A percentile compares a stretch with the other conserved stretches of the same genome.
phyloP scores from a whole-genome alignment of 2,113 vertebrate species.

The Antigone vipio region DNA sequence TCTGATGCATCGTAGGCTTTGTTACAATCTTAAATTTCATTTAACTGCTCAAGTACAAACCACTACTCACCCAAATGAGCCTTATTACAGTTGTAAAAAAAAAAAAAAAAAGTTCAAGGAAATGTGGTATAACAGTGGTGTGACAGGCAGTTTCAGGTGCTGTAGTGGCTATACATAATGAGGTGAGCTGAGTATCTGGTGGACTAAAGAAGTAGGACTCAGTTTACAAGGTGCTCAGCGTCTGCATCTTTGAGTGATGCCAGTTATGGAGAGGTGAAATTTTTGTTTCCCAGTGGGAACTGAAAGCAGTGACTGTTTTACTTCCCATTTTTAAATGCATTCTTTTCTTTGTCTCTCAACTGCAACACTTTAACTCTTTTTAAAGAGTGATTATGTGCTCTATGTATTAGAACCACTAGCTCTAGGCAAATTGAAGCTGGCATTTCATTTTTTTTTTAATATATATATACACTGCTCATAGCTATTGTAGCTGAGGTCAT shows the following conservation, averaged over 20 bases:
- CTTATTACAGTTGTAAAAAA: not conserved
- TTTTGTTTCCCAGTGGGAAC: not conserved
- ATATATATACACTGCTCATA: not conserved
- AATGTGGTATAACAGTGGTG: not conserved
- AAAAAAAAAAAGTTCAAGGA: not conserved
- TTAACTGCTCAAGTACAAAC: not conserved
- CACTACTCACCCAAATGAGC: not conserved
- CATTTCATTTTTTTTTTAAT: not conserved
- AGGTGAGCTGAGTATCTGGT: not conserved
- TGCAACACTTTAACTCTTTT: not conserved
- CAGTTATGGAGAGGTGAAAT: not conserved
- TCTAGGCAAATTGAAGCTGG: slow-evolving; percentile 13
- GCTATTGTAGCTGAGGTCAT: not conserved
- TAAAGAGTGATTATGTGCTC: not conserved
- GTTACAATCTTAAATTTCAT: not conserved
- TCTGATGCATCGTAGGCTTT: not conserved
- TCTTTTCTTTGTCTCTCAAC: not conserved
- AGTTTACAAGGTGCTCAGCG: not conserved
- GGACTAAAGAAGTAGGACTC: not conserved
- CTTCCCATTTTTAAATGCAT: not conserved
- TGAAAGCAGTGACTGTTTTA: not conserved
- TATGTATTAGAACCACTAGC: not conserved
- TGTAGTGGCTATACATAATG: not conserved
- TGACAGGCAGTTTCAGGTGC: not conserved
- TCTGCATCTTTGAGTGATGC: not conserved